phyloP scores from a whole-genome alignment of 2,888 invertebrate genomes.

The Troides aeacus region DNA sequence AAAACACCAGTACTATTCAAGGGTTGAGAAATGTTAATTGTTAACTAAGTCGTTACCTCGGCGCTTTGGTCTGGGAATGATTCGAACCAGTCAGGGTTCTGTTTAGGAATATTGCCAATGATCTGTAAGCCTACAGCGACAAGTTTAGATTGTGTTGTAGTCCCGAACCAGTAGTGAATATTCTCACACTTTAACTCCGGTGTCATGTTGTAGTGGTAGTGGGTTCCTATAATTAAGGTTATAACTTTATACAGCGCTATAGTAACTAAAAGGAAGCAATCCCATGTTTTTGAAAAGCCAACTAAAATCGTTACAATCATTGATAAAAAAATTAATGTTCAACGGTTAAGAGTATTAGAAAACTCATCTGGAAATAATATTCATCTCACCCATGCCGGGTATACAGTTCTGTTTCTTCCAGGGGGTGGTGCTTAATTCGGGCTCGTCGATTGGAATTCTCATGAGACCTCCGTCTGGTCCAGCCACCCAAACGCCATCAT shows the following conservation, averaged over 20 bases:
- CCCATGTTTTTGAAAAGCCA: too few species aligned
- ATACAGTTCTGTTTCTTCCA: conserved; percentile 62
- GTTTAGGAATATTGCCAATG: conserved; percentile 46
- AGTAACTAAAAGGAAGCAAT: not conserved
- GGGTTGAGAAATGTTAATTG: too few species aligned
- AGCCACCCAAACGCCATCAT: conserved; percentile 70
- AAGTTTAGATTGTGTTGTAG: conserved; percentile 51
- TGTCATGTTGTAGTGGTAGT: conserved; percentile 63
- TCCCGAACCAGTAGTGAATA: conserved; percentile 59
- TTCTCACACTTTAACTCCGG: conserved; percentile 52
- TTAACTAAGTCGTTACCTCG: conserved; percentile 35
- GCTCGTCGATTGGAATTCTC: conserved; percentile 53
- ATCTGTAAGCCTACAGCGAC: conserved; percentile 61
- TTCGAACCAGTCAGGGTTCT: conserved; percentile 54
- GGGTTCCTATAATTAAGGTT: conserved; percentile 47
- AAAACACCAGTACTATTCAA: not conserved
- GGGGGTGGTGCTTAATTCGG: conserved; percentile 51
- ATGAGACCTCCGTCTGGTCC: conserved; percentile 57
- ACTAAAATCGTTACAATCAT: too few species aligned
- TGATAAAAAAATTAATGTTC: too few species aligned
- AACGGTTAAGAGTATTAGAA: too few species aligned
- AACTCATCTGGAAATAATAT: too few species aligned
- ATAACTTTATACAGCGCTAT: too few species aligned
- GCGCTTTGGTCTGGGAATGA: conserved; percentile 35
- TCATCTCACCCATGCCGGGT: conserved; percentile 52